Evolutionary conservation across 2,113 vertebrate genomes (phyloP), one percentile per base, ranked within the genome.

Genomic region (Plotosus lineatus): DNA sequence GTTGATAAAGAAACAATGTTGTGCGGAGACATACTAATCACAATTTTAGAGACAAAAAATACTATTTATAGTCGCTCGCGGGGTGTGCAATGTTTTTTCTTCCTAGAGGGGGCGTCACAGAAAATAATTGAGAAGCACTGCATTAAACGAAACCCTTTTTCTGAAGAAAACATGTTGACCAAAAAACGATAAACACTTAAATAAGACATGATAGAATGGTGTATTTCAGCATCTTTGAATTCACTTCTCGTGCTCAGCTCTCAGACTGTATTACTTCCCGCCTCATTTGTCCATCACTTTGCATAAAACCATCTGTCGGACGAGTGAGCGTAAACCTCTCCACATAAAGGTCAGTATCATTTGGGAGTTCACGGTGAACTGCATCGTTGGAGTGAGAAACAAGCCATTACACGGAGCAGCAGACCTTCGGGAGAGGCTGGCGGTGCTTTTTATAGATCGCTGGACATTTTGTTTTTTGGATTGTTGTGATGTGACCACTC

Each of bases 391-490:
- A 55, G 51, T 72, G 66, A 46, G 28, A 48, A 72, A 48, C 55
- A 60, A 72, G 36, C 66, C 78, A 46, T 80, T 60, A 51, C 53
- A 44, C 44, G 15, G 51, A 72, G 66, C 53, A 23, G 21, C 53
- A 48, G 78, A 46, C 66, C 51, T 46, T 31, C 28, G 28, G 40
- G 51, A 80, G 28, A 40, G 19, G 28, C 36, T 38, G 3, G 15
- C 2, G 23, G 11, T 58, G 65, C 50, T 60, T 72, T 60, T 71
- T 48, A 48, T 80, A 80, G 65, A 46, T 66, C 3, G 42, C 66
- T 46, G 53, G 72, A 80, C 66, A n/a, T 48, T 80, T 53, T 56
- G 9, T 3, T 58, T 79, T 46, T 69, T 40, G 3, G 77, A 53
- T 11, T 17, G 48, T 46, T 50, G 17, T 40, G 44, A 50, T 48